These are phyloP conservation scores for Cloeon dipterum DNA, from an alignment of 2,888 invertebrate species.

Conservation along the genomic window DNA sequence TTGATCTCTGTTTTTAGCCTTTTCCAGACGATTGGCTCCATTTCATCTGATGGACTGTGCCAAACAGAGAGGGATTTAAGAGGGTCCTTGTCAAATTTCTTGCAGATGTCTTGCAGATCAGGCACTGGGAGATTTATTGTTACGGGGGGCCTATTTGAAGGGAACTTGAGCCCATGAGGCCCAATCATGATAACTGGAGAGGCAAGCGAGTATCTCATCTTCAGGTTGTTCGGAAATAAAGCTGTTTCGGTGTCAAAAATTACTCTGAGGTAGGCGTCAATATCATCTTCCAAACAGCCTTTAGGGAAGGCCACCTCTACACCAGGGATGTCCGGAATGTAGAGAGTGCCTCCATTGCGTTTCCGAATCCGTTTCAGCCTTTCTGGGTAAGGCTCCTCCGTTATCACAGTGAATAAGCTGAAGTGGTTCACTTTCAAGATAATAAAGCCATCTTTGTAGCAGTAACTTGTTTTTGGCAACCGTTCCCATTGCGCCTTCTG, in stretches of 20 bases:
- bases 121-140: conserved; percentile 12
- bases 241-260: conserved; percentile 10
- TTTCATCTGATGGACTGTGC: conserved; percentile 11
- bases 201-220: conserved; percentile 9
- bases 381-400: conserved; percentile 10
- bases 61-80: conserved; percentile 9
- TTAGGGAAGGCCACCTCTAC: conserved; percentile 12
- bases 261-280: conserved; percentile 11
- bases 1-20: conserved; percentile 6
- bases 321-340: conserved; percentile 10
- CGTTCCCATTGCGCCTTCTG: conserved; percentile 9
- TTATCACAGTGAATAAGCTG: conserved; percentile 12
- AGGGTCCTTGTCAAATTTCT: conserved; percentile 5
- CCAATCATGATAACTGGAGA: conserved; percentile 13
- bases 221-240: not conserved
- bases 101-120: conserved; percentile 10
- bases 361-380: conserved; percentile 8
- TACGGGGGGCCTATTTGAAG: conserved; percentile 8
- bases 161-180: conserved; percentile 12
- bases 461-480: conserved; percentile 8
- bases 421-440: conserved; percentile 11
- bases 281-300: conserved; percentile 10
- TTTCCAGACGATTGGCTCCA: conserved; percentile 10
- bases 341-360: conserved; percentile 10
- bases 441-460: conserved; percentile 7